These are phyloP conservation scores for Tragelaphus scriptus DNA, from an alignment of 2,113 vertebrate species.

Conservation along the genomic window DNA sequence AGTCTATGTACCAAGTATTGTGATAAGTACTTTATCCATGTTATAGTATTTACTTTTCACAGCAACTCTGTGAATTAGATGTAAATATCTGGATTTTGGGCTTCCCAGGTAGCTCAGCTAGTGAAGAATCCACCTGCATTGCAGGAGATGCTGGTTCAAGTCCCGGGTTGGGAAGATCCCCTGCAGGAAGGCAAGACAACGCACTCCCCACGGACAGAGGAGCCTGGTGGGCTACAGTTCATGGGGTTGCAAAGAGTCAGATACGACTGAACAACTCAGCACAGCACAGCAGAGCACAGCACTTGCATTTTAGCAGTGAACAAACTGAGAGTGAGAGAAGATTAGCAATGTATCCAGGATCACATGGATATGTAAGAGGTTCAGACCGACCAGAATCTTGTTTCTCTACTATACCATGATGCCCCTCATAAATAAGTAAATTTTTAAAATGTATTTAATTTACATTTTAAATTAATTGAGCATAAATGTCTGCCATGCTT, in stretches of 20 bases:
- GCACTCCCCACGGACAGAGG: neutral
- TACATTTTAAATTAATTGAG: neutral
- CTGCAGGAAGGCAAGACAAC: neutral
- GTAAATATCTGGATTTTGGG: neutral
- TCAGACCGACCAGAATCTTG: neutral
- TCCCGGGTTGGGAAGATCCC: neutral
- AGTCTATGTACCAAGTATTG: neutral
- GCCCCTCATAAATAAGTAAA: neutral
- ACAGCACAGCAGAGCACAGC: neutral
- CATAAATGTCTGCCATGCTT: neutral
- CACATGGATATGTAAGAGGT: neutral
- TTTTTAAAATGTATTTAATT: neutral
- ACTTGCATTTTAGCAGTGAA: neutral
- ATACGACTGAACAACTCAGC: neutral
- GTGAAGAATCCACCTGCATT: neutral
- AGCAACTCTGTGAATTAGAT: neutral
- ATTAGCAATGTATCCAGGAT: neutral
- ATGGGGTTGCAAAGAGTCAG: neutral
- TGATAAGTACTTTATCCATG: neutral
- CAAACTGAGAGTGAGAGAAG: neutral
- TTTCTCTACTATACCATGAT: neutral
- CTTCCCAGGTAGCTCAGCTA: neutral
- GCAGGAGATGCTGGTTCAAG: neutral
- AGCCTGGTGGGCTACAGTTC: neutral
- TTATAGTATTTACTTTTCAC: neutral